Base-by-base conservation (phyloP, 2,888 invertebrate species). In the Dryomyza anilis region DNA sequence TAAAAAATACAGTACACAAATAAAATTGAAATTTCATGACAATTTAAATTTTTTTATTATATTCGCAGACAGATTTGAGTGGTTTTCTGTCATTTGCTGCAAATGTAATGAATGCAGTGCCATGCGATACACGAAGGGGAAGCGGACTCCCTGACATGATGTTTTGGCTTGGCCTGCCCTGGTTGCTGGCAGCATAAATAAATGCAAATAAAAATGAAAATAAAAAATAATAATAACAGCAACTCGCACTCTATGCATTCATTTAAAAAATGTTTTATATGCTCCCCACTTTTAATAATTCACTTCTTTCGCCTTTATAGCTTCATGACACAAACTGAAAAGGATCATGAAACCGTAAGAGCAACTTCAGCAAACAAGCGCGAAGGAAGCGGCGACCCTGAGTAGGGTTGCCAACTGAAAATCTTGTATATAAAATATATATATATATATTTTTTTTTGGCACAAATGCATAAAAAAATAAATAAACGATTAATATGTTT, bases 281-380 rank as follows among this genome's bases (percentile, higher is more conserved):
- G 56, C 56, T 56, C 39, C 23, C 60, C 60, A 59, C 46, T n/a
- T 59, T 59, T 46, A 59, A 59, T 59, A 59, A 45, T 59, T 59
- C 29, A 46, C 21, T 30, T 46, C 29, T 29, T 30, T 59, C 59
- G 60, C 23, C 39, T 56, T 61, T 65, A 50, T 56, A 55, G 56
- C 61, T 63, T 66, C 58, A 66, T 59, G 63, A 66, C 63, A 59
- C 66, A 66, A 63, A 59, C 52, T 66, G 48, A 53, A 63, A 63
- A 63, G 63, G 55, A 55, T 55, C 66, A 59, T 36, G 53, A 63
- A 45, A 43, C 43, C 55, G 56, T 58, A 62, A 63, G 48, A 56
- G 56, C n/a, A 39, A 56, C 56, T 56, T 25, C 23, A 19, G n/a
- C n/a, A n/a, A n/a, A n/a, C n/a, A n/a, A n/a, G n/a, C n/a, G n/a